A percentile compares a stretch with the other conserved stretches of the same genome.
phyloP scores from a whole-genome alignment of 2,797 vertebrate genomes.

The Novumbra hubbsi region DNA sequence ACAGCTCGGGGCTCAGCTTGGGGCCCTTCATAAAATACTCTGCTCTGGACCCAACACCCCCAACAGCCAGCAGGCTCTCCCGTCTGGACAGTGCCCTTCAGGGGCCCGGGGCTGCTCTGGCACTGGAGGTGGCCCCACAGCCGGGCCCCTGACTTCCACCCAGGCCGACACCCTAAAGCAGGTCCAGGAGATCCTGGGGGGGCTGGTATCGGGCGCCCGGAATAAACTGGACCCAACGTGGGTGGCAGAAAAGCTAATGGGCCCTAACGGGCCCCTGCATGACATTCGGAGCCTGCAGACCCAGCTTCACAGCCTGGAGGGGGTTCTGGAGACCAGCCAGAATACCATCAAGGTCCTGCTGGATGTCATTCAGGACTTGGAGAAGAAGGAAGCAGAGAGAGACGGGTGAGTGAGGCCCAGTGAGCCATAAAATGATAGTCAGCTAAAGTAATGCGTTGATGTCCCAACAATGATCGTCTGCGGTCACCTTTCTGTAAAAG shows the following conservation, averaged over 20 bases:
- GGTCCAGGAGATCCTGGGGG: conserved; percentile 80
- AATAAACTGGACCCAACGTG: conserved; percentile 71
- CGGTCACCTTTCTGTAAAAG: background rate
- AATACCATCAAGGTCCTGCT: conserved; percentile 87
- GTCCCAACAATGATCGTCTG: background rate
- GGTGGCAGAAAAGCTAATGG: conserved; percentile 65
- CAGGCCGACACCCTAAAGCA: conserved; percentile 75
- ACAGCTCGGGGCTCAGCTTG: conserved; percentile 67
- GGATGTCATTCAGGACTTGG: conserved; percentile 89
- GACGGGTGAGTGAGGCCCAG: conserved; percentile 78
- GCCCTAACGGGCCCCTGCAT: conserved; percentile 68
- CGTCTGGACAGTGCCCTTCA: conserved; percentile 34
- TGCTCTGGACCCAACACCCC: conserved; percentile 52
- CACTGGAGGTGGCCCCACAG: conserved; percentile 28
- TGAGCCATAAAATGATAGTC: background rate
- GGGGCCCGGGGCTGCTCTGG: conserved; percentile 40
- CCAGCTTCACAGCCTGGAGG: conserved; percentile 85
- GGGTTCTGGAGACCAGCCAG: conserved; percentile 87
- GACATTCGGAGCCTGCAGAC: conserved; percentile 78
- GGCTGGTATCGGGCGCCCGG: conserved; percentile 77
- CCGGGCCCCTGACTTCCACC: conserved; percentile 56
- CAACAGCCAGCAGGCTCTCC: conserved; percentile 10
- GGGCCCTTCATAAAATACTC: conserved; percentile 70
- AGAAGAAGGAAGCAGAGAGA: conserved; percentile 86
- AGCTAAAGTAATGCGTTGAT: background rate